These are phyloP conservation scores for Xenotilapia longispinis DNA, from an alignment of 2,113 vertebrate species.

Conservation along the genomic window DNA sequence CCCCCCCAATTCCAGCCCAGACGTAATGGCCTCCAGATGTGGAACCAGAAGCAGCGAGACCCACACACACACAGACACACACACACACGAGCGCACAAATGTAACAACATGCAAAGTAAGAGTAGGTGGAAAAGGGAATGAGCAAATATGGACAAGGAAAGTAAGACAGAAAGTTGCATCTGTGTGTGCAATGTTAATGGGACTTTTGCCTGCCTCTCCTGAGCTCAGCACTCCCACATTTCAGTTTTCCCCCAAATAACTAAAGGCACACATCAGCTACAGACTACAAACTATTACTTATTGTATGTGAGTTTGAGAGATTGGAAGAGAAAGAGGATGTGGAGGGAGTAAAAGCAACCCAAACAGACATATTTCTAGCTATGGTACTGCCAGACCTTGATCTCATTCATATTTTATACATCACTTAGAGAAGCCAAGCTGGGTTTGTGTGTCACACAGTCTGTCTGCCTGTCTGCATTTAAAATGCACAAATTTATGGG, in stretches of 20 bases:
- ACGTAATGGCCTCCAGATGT: constrained; percentile 70
- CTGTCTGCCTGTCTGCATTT: background rate
- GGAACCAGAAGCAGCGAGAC: constrained; percentile 25
- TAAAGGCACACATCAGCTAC: background rate
- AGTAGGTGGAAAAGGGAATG: background rate
- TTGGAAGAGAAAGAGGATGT: background rate
- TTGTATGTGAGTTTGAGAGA: background rate
- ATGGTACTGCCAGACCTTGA: constrained; percentile 9
- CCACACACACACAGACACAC: background rate
- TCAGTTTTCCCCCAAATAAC: background rate
- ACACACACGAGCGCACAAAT: background rate
- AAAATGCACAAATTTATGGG: background rate
- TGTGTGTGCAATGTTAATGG: background rate
- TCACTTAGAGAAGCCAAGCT: background rate
- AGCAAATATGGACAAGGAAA: constrained; percentile 40
- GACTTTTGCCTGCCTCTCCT: background rate
- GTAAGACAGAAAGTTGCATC: background rate
- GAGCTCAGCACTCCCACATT: background rate
- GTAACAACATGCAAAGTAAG: constrained; percentile 25
- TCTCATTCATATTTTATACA: constrained; percentile 51
- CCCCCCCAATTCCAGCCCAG: constrained; percentile 28
- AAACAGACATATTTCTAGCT: constrained; percentile 9
- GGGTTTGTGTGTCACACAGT: background rate
- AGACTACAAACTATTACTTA: background rate
- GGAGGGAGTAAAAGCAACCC: background rate